phyloP scores from a whole-genome alignment of 1,140 invertebrate genomes.

The Ericerus pela region DNA sequence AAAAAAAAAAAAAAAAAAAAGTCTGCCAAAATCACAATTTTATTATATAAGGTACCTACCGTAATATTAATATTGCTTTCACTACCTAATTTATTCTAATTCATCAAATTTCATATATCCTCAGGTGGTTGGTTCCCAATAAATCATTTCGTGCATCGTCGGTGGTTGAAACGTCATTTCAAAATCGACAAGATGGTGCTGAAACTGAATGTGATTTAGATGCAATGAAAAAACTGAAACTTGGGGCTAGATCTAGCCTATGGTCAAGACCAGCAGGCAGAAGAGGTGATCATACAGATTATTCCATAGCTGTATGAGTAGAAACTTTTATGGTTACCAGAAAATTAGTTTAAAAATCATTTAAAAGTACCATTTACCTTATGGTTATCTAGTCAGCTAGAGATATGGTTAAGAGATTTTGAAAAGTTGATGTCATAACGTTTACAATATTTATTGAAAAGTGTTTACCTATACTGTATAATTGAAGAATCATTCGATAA shows the following conservation, averaged over 20 bases:
- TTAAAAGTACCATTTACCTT: no score
- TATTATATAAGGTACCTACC: background rate
- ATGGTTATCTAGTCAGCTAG: no score
- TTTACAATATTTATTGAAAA: no score
- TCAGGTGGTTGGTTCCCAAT: constrained; percentile 43
- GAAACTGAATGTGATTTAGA: constrained; percentile 59
- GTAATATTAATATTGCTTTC: no score
- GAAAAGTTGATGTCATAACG: no score
- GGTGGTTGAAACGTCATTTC: constrained; percentile 42
- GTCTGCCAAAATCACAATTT: constrained; percentile 21
- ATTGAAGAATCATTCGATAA: no score
- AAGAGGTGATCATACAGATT: constrained; percentile 35
- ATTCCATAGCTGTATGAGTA: constrained; percentile 46
- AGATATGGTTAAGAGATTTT: no score
- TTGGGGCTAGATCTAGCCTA: constrained; percentile 49
- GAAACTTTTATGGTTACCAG: background rate
- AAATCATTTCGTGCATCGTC: constrained; percentile 43
- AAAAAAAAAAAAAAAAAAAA: constrained; percentile 9
- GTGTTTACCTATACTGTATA: no score
- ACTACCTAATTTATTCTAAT: no score
- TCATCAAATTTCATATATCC: background rate
- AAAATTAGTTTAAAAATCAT: background rate
- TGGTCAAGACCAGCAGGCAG: constrained; percentile 45
- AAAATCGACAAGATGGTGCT: constrained; percentile 38
- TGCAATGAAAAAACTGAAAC: constrained; percentile 56